Percentiles rank a stretch among this genome's conserved stretches.
phyloP scores from a whole-genome alignment of 1,140 invertebrate genomes.

The Leptopilina clavipes region DNA sequence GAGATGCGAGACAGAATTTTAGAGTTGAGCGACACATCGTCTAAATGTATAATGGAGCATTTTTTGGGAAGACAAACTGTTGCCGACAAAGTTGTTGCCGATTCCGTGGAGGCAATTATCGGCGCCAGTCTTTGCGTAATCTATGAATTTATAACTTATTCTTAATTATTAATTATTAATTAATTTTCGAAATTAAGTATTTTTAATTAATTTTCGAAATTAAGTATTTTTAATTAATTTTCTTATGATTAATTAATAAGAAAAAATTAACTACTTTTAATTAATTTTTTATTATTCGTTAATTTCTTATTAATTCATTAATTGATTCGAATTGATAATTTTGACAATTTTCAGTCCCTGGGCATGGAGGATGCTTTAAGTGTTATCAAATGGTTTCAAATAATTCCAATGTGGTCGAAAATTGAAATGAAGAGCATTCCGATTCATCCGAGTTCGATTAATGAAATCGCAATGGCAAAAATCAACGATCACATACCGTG shows the following conservation, averaged over 20 bases:
- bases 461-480: conserved; percentile 59
- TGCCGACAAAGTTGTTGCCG: conserved; percentile 82
- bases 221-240: too few relatives aligned
- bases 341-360: conserved; percentile 69
- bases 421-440: conserved; percentile 63
- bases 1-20: conserved; percentile 53
- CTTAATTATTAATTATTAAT: too few relatives aligned
- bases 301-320: too few relatives aligned
- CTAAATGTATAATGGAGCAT: conserved; percentile 67
- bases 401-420: conserved; percentile 77
- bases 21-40: conserved; percentile 56
- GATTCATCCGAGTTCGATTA: conserved; percentile 41
- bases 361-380: conserved; percentile 77
- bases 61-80: conserved; percentile 75
- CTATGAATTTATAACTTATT: conserved; percentile 37
- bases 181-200: not conserved
- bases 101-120: conserved; percentile 89
- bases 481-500: conserved; percentile 71
- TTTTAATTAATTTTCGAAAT: too few relatives aligned
- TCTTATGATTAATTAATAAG: too few relatives aligned
- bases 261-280: too few relatives aligned
- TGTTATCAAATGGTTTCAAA: conserved; percentile 84
- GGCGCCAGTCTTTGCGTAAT: conserved; percentile 84
- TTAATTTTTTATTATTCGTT: too few relatives aligned
- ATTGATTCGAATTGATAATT: conserved; percentile 17